Percentiles rank a stretch among this genome's conserved stretches.
Evolutionary conservation across 2,888 invertebrate genomes (phyloP).

Genomic region (Nomada ruficornis): DNA sequence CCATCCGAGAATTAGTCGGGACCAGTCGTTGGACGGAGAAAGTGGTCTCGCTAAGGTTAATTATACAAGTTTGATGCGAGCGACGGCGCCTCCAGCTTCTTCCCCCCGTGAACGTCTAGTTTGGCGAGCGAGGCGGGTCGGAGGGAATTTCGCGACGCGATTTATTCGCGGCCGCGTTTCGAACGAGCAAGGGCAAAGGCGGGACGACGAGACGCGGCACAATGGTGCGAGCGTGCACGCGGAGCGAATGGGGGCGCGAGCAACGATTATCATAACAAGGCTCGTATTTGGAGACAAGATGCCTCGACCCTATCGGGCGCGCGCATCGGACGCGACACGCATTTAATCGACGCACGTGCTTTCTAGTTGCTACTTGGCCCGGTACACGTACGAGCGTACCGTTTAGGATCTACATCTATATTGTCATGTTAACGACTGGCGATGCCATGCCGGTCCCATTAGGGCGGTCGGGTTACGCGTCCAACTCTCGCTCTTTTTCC

Average conservation of each 20-base stretch:
- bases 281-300: slow-evolving; percentile 77
- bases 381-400: slow-evolving; percentile 69
- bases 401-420: slow-evolving; percentile 72
- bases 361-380: slow-evolving; percentile 43
- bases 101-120: slow-evolving; percentile 32
- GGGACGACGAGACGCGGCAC: slow-evolving; percentile 63
- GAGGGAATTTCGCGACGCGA: background rate
- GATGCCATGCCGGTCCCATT: slow-evolving; percentile 80
- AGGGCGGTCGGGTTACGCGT: slow-evolving; percentile 65
- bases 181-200: slow-evolving; percentile 28
- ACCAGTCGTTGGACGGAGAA: slow-evolving; percentile 57
- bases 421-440: slow-evolving; percentile 81
- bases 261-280: slow-evolving; percentile 82
- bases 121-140: background rate
- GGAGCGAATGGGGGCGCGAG: slow-evolving; percentile 47
- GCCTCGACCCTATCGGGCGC: slow-evolving; percentile 73
- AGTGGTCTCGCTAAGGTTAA: slow-evolving; percentile 66
- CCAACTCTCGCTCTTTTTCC: slow-evolving; percentile 24
- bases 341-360: slow-evolving; percentile 69
- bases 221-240: slow-evolving; percentile 46
- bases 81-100: slow-evolving; percentile 73
- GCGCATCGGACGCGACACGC: slow-evolving; percentile 76
- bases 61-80: slow-evolving; percentile 75
- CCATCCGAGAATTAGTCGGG: background rate
- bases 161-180: slow-evolving; percentile 6